Evolutionary conservation across 2,113 vertebrate species (phyloP).

Genomic region (Cricetomys ansorgei): DNA sequence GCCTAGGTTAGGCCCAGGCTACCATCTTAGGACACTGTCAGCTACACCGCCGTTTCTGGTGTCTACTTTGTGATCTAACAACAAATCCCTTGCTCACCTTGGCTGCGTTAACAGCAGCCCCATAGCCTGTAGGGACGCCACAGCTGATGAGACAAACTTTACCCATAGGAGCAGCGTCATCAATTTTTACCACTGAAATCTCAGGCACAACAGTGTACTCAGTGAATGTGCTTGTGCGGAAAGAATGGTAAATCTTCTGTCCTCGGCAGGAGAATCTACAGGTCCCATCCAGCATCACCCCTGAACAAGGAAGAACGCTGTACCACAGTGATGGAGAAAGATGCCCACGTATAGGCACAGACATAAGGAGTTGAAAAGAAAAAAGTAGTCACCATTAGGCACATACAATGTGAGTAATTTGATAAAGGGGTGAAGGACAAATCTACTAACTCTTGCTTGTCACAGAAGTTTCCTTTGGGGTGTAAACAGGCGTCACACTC

Average conservation of each 20-base stretch:
- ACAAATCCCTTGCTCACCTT: conserved; percentile 81
- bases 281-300: conserved; percentile 77
- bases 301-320: conserved; percentile 33
- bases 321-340: too few species aligned
- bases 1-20: background rate
- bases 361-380: background rate
- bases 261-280: conserved; percentile 88
- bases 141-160: conserved; percentile 90
- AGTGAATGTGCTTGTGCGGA: conserved; percentile 89
- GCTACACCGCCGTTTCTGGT: background rate
- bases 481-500: conserved; percentile 84
- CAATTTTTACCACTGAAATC: conserved; percentile 86
- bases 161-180: conserved; percentile 87
- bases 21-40: background rate
- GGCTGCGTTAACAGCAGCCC: conserved; percentile 89
- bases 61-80: background rate
- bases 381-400: background rate
- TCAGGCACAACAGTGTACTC: conserved; percentile 89
- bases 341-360: background rate
- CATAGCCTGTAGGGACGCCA: conserved; percentile 88
- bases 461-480: conserved; percentile 86
- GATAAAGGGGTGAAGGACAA: background rate
- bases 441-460: conserved; percentile 86
- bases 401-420: conserved; percentile 70
- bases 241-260: conserved; percentile 86